Evolutionary conservation across 1,140 invertebrate genomes (phyloP).

Genomic region (Pseudoatta argentina): DNA sequence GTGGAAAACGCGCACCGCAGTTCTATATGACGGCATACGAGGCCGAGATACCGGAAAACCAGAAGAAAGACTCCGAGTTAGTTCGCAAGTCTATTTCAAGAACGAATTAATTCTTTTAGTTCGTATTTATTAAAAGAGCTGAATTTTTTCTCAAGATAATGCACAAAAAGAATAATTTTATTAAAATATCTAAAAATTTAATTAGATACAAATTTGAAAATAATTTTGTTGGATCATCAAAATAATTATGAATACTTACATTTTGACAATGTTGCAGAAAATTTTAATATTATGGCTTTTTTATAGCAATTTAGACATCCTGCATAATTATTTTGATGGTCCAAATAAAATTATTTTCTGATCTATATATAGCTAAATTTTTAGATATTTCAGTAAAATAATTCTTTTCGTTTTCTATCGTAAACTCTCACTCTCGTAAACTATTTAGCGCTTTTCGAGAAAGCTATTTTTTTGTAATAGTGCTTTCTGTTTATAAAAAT

Average conservation of each 20-base stretch:
- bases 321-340: background rate
- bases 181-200: too few species aligned
- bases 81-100: conserved; percentile 64
- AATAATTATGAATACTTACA: too few species aligned
- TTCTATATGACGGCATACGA: conserved; percentile 97
- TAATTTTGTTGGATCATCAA: too few species aligned
- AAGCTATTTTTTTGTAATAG: background rate
- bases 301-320: too few species aligned
- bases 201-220: too few species aligned
- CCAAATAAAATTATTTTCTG: too few species aligned
- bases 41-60: conserved; percentile 97
- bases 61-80: conserved; percentile 98
- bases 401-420: background rate
- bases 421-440: background rate
- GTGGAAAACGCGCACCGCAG: conserved; percentile 96
- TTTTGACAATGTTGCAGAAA: too few species aligned
- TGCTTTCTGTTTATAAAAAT: background rate
- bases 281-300: too few species aligned
- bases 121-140: background rate
- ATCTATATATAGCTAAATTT: too few species aligned
- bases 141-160: background rate
- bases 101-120: background rate
- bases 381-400: too few species aligned
- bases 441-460: background rate
- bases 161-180: too few species aligned